Conservation (phyloP, 2,113 vertebrate genomes). For the Egretta garzetta region DNA sequence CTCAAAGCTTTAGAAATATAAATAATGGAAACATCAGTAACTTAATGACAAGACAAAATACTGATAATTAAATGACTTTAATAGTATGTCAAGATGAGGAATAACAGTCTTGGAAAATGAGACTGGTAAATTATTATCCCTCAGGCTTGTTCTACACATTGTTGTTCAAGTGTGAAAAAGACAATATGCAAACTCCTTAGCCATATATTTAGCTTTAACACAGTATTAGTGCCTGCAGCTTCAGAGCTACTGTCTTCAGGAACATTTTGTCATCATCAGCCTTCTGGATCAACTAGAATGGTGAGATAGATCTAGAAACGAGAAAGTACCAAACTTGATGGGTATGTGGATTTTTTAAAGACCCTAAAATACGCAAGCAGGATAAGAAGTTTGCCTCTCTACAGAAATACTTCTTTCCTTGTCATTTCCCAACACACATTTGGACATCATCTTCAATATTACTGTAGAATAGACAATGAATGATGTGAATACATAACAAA, state of each 20-base stretch:
- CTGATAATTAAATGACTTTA: slow-evolving; percentile 74
- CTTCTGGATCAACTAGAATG: neutral
- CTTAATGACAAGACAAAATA: slow-evolving; percentile 61
- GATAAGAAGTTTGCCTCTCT: neutral
- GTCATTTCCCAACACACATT: neutral
- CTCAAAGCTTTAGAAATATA: slow-evolving; percentile 20
- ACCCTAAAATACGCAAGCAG: neutral
- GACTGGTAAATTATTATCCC: slow-evolving; percentile 54
- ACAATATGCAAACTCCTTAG: slow-evolving; percentile 20
- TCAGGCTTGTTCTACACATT: neutral
- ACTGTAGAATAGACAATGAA: neutral
- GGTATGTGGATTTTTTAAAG: neutral
- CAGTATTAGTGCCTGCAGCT: neutral
- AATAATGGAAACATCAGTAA: slow-evolving; percentile 51
- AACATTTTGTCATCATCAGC: neutral
- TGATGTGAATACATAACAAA: neutral
- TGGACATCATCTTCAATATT: neutral
- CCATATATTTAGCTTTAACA: slow-evolving; percentile 1
- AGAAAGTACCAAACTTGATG: neutral
- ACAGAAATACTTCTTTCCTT: neutral
- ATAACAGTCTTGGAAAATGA: slow-evolving; percentile 60
- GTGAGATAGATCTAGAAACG: neutral
- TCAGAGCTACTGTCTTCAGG: neutral
- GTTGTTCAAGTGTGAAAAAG: slow-evolving; percentile 35
- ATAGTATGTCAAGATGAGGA: slow-evolving; percentile 73